A percentile compares a stretch with the other conserved stretches of the same genome.
phyloP scores from a whole-genome alignment of 1,140 invertebrate species.

The Drosophila nigrodunni region DNA sequence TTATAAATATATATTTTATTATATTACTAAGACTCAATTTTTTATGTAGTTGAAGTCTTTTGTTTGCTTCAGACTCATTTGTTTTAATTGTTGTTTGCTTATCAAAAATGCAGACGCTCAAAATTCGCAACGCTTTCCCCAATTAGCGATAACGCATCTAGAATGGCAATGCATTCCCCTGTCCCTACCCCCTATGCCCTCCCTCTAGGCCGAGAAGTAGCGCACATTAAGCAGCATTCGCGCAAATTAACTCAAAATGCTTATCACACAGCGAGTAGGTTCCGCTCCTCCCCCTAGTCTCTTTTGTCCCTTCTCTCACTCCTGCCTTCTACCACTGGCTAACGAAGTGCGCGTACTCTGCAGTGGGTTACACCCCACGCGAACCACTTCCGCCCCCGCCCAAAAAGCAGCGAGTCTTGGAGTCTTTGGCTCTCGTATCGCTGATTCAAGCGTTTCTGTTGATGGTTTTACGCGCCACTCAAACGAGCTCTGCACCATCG shows the following conservation, averaged over 20 bases:
- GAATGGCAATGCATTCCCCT: slow-evolving; percentile 24
- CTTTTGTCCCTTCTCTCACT: background rate
- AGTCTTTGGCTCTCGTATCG: slow-evolving; percentile 17
- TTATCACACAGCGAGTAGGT: slow-evolving; percentile 55
- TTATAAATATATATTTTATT: too few species aligned
- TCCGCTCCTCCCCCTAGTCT: background rate
- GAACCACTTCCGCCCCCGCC: slow-evolving; percentile 11
- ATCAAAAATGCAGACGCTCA: slow-evolving; percentile 10
- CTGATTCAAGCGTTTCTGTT: slow-evolving; percentile 60
- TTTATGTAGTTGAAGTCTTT: background rate
- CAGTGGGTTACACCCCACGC: slow-evolving; percentile 46
- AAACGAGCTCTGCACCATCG: background rate
- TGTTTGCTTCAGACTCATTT: background rate
- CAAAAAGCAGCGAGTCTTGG: slow-evolving; percentile 1
- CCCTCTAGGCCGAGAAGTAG: slow-evolving; percentile 28
- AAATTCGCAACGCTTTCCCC: slow-evolving; percentile 59
- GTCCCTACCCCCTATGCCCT: background rate
- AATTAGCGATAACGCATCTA: slow-evolving; percentile 74
- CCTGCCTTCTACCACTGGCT: slow-evolving; percentile 21
- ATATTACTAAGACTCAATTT: too few species aligned
- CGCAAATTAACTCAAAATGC: slow-evolving; percentile 78
- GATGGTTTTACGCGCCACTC: slow-evolving; percentile 73
- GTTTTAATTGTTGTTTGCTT: slow-evolving; percentile 73
- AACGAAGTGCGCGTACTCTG: slow-evolving; percentile 73
- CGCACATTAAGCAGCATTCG: slow-evolving; percentile 78